Percentiles rank a stretch among this genome's conserved stretches.
phyloP scores from a whole-genome alignment of 2,888 invertebrate genomes.

The Hypselothyrea guttata region DNA sequence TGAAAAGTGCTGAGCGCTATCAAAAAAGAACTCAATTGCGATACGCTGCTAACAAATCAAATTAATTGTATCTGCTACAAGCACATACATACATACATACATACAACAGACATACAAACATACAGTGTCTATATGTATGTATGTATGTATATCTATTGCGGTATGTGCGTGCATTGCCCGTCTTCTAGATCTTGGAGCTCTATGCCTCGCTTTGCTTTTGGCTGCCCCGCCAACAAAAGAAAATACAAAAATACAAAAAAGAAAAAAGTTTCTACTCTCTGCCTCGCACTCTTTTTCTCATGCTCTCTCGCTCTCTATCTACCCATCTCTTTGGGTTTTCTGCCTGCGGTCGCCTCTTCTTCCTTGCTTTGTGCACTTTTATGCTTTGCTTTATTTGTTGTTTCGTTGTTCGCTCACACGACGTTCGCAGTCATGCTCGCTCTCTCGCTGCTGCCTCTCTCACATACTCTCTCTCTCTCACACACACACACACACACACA shows the following conservation, averaged over 20 bases:
- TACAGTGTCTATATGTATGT: not conserved
- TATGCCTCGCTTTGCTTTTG: conserved; percentile 55
- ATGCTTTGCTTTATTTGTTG: conserved; percentile 71
- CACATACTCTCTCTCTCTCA: conserved; percentile 40
- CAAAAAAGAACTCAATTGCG: conserved; percentile 23
- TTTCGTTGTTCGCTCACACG: conserved; percentile 55
- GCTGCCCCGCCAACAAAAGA: conserved; percentile 52
- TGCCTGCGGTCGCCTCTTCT: conserved; percentile 43
- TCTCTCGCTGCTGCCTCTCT: conserved; percentile 32
- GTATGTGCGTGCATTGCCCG: conserved; percentile 62
- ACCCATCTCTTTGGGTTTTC: conserved; percentile 33
- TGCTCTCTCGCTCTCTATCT: conserved; percentile 24
- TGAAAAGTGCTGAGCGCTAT: conserved; percentile 12
- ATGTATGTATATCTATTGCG: conserved; percentile 40
- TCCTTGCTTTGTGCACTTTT: conserved; percentile 71
- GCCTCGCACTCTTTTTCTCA: conserved; percentile 21
- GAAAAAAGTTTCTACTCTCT: conserved; percentile 58
- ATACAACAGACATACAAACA: conserved; percentile 1
- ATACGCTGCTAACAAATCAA: conserved; percentile 59
- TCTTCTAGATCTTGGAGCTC: conserved; percentile 65
- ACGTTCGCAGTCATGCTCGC: conserved; percentile 41
- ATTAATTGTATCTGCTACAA: conserved; percentile 53
- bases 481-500: conserved; percentile 4
- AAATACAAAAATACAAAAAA: conserved; percentile 16
- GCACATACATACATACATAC: conserved; percentile 12